phyloP scores from a whole-genome alignment of 2,797 vertebrate genomes.

The Cynopterus sphinx region DNA sequence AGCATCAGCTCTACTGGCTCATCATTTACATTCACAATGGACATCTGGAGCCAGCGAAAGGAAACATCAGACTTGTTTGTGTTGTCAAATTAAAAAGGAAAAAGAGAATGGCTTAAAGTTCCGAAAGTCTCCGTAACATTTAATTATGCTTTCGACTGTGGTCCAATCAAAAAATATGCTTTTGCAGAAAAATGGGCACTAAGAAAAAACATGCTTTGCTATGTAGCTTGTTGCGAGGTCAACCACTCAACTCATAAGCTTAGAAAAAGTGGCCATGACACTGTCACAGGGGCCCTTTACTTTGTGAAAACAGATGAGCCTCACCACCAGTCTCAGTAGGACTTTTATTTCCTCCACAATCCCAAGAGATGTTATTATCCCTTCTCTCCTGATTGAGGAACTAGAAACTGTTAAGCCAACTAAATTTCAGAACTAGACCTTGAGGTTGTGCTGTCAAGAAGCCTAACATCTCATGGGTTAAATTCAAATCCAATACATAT shows the following conservation, averaged over 20 bases:
- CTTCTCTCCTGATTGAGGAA: neutral
- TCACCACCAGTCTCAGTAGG: neutral
- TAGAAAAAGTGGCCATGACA: conserved; percentile 5
- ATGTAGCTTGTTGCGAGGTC: conserved; percentile 59
- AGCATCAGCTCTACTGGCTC: conserved; percentile 67
- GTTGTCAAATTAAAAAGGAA: conserved; percentile 75
- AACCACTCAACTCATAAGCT: conserved; percentile 58
- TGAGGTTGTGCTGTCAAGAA: conserved; percentile 54
- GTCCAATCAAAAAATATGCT: conserved; percentile 74
- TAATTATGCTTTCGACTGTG: conserved; percentile 78
- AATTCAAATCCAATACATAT: neutral
- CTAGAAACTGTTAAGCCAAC: neutral
- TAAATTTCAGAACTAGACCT: conserved; percentile 30
- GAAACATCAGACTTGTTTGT: conserved; percentile 78
- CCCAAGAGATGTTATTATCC: neutral
- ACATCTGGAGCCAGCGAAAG: conserved; percentile 81
- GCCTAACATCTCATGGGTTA: neutral
- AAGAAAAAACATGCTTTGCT: conserved; percentile 67
- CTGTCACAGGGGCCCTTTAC: neutral
- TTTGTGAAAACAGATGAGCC: neutral
- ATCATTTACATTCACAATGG: conserved; percentile 81
- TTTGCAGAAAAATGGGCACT: conserved; percentile 54
- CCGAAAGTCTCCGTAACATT: conserved; percentile 72
- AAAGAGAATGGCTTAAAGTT: conserved; percentile 75
- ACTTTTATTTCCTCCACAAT: neutral